Conservation (phyloP, 2,888 invertebrate genomes). For the Notocelia uddmanniana region DNA sequence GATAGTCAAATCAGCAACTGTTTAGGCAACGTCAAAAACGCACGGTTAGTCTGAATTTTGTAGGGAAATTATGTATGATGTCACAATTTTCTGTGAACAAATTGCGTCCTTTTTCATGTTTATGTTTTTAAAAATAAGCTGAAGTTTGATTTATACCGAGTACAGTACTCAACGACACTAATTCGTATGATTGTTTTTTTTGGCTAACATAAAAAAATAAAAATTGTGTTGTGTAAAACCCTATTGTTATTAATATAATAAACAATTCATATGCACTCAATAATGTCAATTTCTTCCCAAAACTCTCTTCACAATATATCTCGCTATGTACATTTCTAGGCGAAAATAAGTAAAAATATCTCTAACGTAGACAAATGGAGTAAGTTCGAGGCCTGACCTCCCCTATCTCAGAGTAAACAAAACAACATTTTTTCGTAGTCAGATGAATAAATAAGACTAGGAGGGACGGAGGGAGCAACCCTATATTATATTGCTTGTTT, state of each 20-base stretch:
- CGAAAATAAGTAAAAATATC: constrained; percentile 72
- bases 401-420: constrained; percentile 75
- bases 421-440: constrained; percentile 81
- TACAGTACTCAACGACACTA: too few species aligned
- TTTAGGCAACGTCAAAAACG: too few species aligned
- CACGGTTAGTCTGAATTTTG: too few species aligned
- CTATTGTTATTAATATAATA: not conserved
- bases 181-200: too few species aligned
- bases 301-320: not conserved
- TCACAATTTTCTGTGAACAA: too few species aligned
- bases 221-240: too few species aligned
- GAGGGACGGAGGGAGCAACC: constrained; percentile 77
- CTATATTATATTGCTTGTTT: constrained; percentile 76
- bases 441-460: constrained; percentile 84
- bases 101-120: too few species aligned
- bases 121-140: too few species aligned
- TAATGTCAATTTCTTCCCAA: not conserved
- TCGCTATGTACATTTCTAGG: not conserved
- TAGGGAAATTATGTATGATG: too few species aligned
- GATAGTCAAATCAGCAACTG: too few species aligned
- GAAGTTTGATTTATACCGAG: too few species aligned
- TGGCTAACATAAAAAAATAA: too few species aligned
- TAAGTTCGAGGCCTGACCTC: constrained; percentile 68
- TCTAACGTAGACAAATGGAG: constrained; percentile 68
- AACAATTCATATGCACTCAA: not conserved